A percentile compares a stretch with the other conserved stretches of the same genome.
Conservation (phyloP, 2,113 vertebrate species). For the Eolophus roseicapilla region DNA sequence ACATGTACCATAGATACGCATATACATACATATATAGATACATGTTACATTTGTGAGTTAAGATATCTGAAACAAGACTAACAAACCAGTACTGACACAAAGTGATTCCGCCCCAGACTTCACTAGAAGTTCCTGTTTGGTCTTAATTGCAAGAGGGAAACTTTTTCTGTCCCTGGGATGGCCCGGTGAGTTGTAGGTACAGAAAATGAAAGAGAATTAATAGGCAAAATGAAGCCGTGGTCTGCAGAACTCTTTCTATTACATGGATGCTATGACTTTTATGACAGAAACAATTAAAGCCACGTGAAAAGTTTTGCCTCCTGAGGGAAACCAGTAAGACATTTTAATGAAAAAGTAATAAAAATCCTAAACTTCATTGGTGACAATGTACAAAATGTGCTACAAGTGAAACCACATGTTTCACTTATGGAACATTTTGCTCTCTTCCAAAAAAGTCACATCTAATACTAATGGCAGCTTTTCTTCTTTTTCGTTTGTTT, state of each 20-base stretch:
- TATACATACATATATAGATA: background rate
- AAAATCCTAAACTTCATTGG: slow-evolving; percentile 51
- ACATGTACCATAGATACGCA: background rate
- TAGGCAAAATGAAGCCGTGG: slow-evolving; percentile 27
- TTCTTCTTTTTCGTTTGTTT: background rate
- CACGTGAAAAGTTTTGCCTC: slow-evolving; percentile 65
- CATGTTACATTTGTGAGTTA: background rate
- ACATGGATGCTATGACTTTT: slow-evolving; percentile 61
- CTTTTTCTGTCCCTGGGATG: slow-evolving; percentile 6
- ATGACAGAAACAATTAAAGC: slow-evolving; percentile 68
- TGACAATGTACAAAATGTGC: slow-evolving; percentile 66
- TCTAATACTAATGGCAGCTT: slow-evolving; percentile 22
- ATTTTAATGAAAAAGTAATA: slow-evolving; percentile 71
- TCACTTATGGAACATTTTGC: slow-evolving; percentile 50
- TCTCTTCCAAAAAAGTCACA: slow-evolving; percentile 48
- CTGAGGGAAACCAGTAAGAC: slow-evolving; percentile 64
- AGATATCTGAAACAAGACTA: background rate
- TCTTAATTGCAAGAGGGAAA: background rate
- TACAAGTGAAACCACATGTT: slow-evolving; percentile 67
- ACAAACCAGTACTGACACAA: background rate
- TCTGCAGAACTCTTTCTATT: slow-evolving; percentile 54
- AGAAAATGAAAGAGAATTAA: slow-evolving; percentile 36
- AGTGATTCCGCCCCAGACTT: background rate
- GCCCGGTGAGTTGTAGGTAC: background rate
- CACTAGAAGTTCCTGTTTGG: background rate